Conservation (phyloP, 2,888 invertebrate genomes). For the Ferdinandea cuprea region DNA sequence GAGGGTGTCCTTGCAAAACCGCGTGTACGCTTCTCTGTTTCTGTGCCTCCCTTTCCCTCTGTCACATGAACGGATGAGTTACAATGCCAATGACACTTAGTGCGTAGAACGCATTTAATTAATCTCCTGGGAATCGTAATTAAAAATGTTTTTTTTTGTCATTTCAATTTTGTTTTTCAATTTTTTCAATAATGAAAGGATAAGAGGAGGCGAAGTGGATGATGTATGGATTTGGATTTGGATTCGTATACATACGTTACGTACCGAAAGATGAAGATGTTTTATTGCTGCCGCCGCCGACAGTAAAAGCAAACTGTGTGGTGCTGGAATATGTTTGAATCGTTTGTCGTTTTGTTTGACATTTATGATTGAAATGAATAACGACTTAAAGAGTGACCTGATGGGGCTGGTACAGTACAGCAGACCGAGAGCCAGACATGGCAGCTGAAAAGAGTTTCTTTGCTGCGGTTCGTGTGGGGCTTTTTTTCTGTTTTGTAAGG, state of each 20-base stretch:
- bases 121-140: constrained; percentile 64
- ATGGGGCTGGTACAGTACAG: constrained; percentile 16
- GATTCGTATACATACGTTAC: neutral
- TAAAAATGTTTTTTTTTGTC: constrained; percentile 39
- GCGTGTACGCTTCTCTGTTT: constrained; percentile 1
- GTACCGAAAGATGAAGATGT: constrained; percentile 22
- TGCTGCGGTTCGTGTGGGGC: constrained; percentile 14
- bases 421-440: constrained; percentile 6
- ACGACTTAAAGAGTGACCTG: constrained; percentile 62
- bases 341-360: constrained; percentile 62
- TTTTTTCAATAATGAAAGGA: constrained; percentile 19
- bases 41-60: neutral
- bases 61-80: constrained; percentile 17
- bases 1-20: constrained; percentile 39
- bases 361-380: constrained; percentile 70
- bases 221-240: neutral
- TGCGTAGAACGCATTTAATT: constrained; percentile 59
- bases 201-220: constrained; percentile 3
- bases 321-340: constrained; percentile 52
- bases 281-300: constrained; percentile 46
- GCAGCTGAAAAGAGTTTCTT: neutral
- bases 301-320: constrained; percentile 19
- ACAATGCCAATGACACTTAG: constrained; percentile 60
- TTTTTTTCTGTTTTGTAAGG: constrained; percentile 20
- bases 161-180: constrained; percentile 14